Evolutionary conservation across 2,797 vertebrate genomes (phyloP), one percentile per base, ranked within the genome.

Genomic region (Coracias cyanogaster): DNA sequence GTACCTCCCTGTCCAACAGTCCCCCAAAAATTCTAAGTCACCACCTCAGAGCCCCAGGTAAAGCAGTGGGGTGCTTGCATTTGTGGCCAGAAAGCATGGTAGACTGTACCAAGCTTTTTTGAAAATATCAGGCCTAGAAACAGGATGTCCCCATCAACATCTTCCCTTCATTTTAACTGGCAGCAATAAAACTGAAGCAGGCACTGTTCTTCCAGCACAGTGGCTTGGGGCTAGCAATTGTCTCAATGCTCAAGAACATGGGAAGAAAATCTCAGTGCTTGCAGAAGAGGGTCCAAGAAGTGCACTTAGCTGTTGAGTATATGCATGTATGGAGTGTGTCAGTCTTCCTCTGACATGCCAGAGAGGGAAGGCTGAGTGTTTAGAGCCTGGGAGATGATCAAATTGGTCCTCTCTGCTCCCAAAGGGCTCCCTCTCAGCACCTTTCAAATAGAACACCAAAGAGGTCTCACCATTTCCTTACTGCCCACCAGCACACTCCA

Each of bases 391-490:
- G 76, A 69, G 62, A 8, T 19, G 65, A 95, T 79, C 80, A 92
- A 94, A 94, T 88, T 39, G 61, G 52, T 64, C 66, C 58, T 37
- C 61, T 24, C 45, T 78, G 65, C 76, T 83, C 66, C 90, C 58
- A 51, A 65, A 29, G 73, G 73, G 61, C 51, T 91, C 66, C 72
- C 51, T 43, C 31, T 41, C 62, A 46, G 66, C 1, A 0, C 21
- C 41, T 85, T 80, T 81, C 55, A 85, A 79, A 55, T 19, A 70
- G 28, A 90, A 88, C 24, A 93, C 83, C 66, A 74, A 91, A 93
- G 60, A 73, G 28, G 20, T 22, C 39, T 72, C 90, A 17, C 19
- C 3, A 8, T 31, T 90, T 83, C 84, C 80, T 70, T 31, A 48
- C 57, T 7, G 0, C 70, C 74, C 71, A 82, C 60, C 80, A 77